Conservation (phyloP, 2,888 invertebrate species). For the Xanthia icteritia region DNA sequence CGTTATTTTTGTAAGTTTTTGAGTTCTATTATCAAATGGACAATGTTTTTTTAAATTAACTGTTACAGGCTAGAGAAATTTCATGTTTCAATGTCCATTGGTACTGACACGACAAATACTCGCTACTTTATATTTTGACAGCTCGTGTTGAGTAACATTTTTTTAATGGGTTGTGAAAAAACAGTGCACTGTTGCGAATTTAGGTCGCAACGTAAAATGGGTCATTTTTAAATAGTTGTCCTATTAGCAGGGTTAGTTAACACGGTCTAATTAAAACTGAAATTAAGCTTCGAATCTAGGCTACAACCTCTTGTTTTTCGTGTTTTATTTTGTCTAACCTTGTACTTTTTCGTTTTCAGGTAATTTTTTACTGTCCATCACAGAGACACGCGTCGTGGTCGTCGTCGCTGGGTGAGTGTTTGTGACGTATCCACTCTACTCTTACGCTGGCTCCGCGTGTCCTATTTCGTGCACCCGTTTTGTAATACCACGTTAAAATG, state of each 20-base stretch:
- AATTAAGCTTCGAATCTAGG: conserved; percentile 72
- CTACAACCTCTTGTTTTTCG: conserved; percentile 69
- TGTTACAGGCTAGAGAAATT: conserved; percentile 76
- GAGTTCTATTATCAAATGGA: conserved; percentile 53
- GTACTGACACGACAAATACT: conserved; percentile 80
- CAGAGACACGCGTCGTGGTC: conserved; percentile 50
- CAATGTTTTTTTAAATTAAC: conserved; percentile 66
- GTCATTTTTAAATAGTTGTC: conserved; percentile 86
- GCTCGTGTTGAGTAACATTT: conserved; percentile 83
- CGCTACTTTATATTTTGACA: conserved; percentile 81
- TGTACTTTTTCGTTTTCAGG: conserved; percentile 82
- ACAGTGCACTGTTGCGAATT: conserved; percentile 84
- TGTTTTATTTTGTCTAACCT: conserved; percentile 72
- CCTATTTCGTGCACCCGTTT: conserved; percentile 77
- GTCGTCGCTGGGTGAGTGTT: conserved; percentile 62
- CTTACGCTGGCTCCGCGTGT: conserved; percentile 67
- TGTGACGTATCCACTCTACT: conserved; percentile 71
- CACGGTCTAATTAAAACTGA: conserved; percentile 86
- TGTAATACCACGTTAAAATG: conserved; percentile 77
- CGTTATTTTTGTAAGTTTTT: conserved; percentile 58
- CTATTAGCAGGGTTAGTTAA: conserved; percentile 84
- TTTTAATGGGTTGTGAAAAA: conserved; percentile 80
- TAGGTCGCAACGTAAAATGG: conserved; percentile 85
- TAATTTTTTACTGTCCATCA: conserved; percentile 76
- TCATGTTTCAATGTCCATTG: conserved; percentile 79